Percentiles rank a stretch among this genome's conserved stretches.
Evolutionary conservation across 2,888 invertebrate genomes (phyloP).

Genomic region (Sinohyriopsis cumingii): DNA sequence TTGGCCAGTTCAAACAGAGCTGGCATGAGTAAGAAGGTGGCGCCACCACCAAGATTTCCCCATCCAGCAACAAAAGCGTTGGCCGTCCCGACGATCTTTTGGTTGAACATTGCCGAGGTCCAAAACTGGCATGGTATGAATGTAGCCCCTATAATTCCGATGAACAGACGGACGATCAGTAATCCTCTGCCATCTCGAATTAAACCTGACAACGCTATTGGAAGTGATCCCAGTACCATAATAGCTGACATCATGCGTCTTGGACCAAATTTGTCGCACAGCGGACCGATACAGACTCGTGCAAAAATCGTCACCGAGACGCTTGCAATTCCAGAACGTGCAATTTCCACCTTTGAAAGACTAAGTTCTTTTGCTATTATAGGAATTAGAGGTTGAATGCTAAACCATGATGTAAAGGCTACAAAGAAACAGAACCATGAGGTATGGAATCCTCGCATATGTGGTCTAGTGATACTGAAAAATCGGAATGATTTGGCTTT

Average conservation of each 20-base stretch:
- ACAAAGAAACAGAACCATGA: slow-evolving; percentile 31
- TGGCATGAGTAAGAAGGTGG: slow-evolving; percentile 4
- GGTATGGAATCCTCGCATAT: slow-evolving; percentile 28
- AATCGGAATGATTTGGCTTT: slow-evolving; percentile 30
- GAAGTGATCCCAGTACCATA: slow-evolving; percentile 18
- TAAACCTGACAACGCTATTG: slow-evolving; percentile 21
- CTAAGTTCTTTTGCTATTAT: slow-evolving; percentile 24
- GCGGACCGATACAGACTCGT: slow-evolving; percentile 19
- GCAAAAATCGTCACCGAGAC: slow-evolving; percentile 24
- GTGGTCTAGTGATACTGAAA: slow-evolving; percentile 24
- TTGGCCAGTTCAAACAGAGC: slow-evolving; percentile 17
- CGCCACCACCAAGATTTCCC: slow-evolving; percentile 21
- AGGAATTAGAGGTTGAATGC: slow-evolving; percentile 27
- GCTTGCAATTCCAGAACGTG: slow-evolving; percentile 11
- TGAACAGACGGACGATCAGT: slow-evolving; percentile 19
- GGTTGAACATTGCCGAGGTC: slow-evolving; percentile 25
- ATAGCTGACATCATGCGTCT: slow-evolving; percentile 20
- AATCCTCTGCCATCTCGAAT: slow-evolving; percentile 12
- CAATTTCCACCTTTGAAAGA: slow-evolving; percentile 14
- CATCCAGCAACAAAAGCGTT: slow-evolving; percentile 31
- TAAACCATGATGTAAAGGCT: slow-evolving; percentile 30
- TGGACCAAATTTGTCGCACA: slow-evolving; percentile 29
- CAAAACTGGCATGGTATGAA: slow-evolving; percentile 32
- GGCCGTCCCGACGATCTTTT: slow-evolving; percentile 25
- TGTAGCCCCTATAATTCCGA: slow-evolving; percentile 25